Conservation (phyloP, 2,113 vertebrate species). For the Zosterops lateralis region DNA sequence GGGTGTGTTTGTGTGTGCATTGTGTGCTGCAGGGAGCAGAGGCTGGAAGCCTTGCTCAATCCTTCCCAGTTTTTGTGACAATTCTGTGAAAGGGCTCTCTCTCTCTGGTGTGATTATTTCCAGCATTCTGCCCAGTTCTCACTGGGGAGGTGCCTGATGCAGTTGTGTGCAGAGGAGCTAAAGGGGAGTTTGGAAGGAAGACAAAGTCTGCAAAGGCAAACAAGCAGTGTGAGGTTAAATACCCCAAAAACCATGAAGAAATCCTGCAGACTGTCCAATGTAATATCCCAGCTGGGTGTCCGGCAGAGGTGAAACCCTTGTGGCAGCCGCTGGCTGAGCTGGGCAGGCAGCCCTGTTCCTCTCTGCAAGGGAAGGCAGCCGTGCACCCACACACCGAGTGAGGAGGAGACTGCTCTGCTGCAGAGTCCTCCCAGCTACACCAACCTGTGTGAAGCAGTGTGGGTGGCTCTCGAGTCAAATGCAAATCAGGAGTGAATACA, state of each 20-base stretch:
- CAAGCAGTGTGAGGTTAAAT: neutral
- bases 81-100: neutral
- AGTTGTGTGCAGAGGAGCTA: neutral
- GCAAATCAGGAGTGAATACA: neutral
- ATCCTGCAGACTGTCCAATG: neutral
- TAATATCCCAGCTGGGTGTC: rapidly evolving
- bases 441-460: neutral
- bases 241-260: neutral
- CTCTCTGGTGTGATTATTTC: neutral
- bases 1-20: neutral
- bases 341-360: neutral
- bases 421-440: neutral
- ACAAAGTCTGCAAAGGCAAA: neutral
- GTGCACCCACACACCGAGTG: rapidly evolving
- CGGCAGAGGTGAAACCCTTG: neutral
- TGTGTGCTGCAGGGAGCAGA: neutral
- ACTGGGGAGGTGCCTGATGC: neutral
- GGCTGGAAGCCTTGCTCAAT: neutral
- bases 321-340: neutral
- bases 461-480: conserved; percentile 1
- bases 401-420: neutral
- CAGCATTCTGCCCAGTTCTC: neutral
- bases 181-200: neutral
- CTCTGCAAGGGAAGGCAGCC: neutral
- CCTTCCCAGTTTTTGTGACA: neutral